Base-by-base conservation (phyloP, 2,113 vertebrate genomes). In the Sorex fumeus region DNA sequence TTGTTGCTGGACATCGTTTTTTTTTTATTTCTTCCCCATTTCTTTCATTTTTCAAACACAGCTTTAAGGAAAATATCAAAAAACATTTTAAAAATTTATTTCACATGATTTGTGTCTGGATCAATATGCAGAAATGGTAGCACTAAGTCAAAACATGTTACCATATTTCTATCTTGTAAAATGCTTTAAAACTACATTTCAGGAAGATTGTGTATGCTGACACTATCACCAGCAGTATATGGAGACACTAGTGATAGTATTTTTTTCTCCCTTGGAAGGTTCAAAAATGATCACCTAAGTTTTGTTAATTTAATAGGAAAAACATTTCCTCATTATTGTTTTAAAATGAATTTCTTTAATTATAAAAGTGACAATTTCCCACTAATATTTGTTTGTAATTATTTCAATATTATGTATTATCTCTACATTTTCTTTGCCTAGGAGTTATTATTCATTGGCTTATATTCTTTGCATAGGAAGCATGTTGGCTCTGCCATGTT, bases 271-370 rank as follows among this genome's bases (percentile, higher is more conserved):
- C 25, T 88, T 77, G 66, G 70, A 78, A 45, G 62, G 13, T 78
- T 84, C 80, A 71, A 71, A 93, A 85, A 87, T 75, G 62, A 40
- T n/a, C 30, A 53, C 50, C n/a, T 78, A 36, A 6, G 4, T 89
- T 92, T 87, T 85, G 11, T 81, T 94, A 19, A 79, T 71, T 57
- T 89, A 70, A 80, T 69, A 80, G 28, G 21, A 60, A 86, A 71
- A 94, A 53, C 13, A 4, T 7, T 84, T 45, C 34, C 36, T 94
- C n/a, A 50, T 87, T 93, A 86, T 84, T 64, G 27, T 62, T 93
- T 94, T 92, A 84, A 64, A 91, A 77, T 34, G 43, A 47, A 70
- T 89, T 95, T 93, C 30, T 84, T 62, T 87, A 87, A 87, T 91
- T 93, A 34, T 19, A 60, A n/a, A 64, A 66, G 27, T 77, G 72